These are phyloP conservation scores for Lobophora halterata DNA, from an alignment of 2,888 invertebrate genomes.

Conservation along the genomic window DNA sequence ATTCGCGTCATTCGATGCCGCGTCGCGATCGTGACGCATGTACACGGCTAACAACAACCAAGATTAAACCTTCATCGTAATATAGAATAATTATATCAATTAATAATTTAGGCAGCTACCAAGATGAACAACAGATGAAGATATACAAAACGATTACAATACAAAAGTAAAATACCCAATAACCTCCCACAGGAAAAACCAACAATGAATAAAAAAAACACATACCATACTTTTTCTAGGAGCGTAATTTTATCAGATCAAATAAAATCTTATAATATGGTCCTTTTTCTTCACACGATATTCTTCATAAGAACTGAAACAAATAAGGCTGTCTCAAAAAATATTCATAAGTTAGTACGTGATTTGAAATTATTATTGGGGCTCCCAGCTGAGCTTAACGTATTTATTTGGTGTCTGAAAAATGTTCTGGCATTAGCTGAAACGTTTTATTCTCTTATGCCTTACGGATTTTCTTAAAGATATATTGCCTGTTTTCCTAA, in stretches of 20 bases:
- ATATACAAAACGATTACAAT: no score
- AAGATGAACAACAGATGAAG: no score
- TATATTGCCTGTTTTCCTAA: slow-evolving; percentile 1
- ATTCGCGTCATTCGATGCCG: no score
- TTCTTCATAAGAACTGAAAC: slow-evolving; percentile 25
- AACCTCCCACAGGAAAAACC: no score
- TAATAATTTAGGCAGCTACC: no score
- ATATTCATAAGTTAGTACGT: slow-evolving; percentile 47
- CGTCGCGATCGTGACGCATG: no score
- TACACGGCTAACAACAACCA: no score
- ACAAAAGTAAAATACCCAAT: no score
- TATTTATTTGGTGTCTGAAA: slow-evolving; percentile 27
- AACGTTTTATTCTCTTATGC: slow-evolving; percentile 19
- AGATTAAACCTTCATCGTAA: no score
- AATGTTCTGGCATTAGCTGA: slow-evolving; percentile 20
- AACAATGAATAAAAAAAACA: no score
- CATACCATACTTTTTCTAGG: no score
- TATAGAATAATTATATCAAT: no score
- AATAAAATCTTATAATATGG: slow-evolving; percentile 1
- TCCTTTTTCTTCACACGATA: slow-evolving; percentile 15
- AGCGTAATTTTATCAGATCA: slow-evolving; percentile 5
- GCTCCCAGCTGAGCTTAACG: slow-evolving; percentile 23
- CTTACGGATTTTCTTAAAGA: slow-evolving; percentile 7
- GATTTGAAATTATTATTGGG: slow-evolving; percentile 46
- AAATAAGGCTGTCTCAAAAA: slow-evolving; percentile 33